Evolutionary conservation across 2,888 invertebrate genomes (phyloP), one percentile per base, ranked within the genome.

Genomic region (Callyntrura sp.): DNA sequence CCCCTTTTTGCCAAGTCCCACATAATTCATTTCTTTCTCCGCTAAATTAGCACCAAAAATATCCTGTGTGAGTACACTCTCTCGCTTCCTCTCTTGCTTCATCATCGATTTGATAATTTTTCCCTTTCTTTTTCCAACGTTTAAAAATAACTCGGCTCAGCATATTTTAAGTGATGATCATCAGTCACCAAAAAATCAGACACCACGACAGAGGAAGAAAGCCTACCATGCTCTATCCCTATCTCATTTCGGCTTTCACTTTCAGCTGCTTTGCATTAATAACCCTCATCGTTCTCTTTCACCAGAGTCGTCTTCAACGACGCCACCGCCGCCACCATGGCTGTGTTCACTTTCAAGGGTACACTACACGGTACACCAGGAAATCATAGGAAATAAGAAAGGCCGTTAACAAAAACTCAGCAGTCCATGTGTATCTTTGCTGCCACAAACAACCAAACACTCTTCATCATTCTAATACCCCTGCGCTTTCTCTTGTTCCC

Each of bases 241-340:
- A 57, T 60, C 60, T 60, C 79, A 57, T 60, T 35, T 35, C 79
- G 1, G 55, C 83, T 88, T 88, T 88, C 88, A 88, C 83, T 88
- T 88, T 88, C 88, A 88, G 88, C 76, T 78, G 88, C 70, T 88
- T 70, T 83, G 68, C 86, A 86, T 79, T 65, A 85, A 85, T 86
- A 86, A 86, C 62, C 78, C 70, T 73, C 85, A 45, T 62, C 62
- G 55, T 76, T 28, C 43, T 68, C 43, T 35, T n/a, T 35, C n/a
- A 12, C 25, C 11, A 20, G 62, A 35, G 35, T n/a, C 12, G 57
- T 57, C 51, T 14, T 62, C 62, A 0, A 25, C 23, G 20, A 17
- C 14, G 60, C 2, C 23, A 6, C 9, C 28, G 35, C 23, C 23
- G 17, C 25, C 35, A 35, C 35, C 6, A 35, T 35, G 35, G 35